Percentiles rank a stretch among this genome's conserved stretches.
These are phyloP conservation scores for Macrocentrus cingulum DNA, from an alignment of 1,140 invertebrate genomes.

Conservation along the genomic window DNA sequence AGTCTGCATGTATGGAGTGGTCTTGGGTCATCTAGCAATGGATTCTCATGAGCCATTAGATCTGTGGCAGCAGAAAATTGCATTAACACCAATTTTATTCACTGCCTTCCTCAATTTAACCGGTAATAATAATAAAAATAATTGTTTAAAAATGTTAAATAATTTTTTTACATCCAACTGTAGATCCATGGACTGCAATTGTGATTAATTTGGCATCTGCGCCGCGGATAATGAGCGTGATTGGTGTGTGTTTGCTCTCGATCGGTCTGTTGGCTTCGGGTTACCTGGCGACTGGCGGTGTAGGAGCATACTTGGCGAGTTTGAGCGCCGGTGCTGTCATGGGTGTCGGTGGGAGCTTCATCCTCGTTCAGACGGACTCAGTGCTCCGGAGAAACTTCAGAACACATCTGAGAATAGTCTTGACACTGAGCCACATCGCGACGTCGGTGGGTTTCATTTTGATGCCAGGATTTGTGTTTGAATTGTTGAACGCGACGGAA, in stretches of 20 bases:
- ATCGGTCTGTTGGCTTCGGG: constrained; percentile 46
- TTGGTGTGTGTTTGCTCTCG: constrained; percentile 43
- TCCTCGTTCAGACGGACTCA: constrained; percentile 41
- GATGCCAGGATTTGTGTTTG: constrained; percentile 37
- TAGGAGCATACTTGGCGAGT: constrained; percentile 46
- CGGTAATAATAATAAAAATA: constrained; percentile 37
- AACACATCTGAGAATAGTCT: constrained; percentile 34
- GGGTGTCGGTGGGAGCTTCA: constrained; percentile 50
- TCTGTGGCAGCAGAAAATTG: constrained; percentile 60
- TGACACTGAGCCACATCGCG: constrained; percentile 40
- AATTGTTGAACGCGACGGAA: constrained; percentile 31
- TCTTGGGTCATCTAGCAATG: constrained; percentile 55
- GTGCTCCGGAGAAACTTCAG: constrained; percentile 42
- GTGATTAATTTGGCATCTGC: constrained; percentile 60
- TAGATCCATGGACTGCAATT: constrained; percentile 62
- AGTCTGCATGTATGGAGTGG: constrained; percentile 59
- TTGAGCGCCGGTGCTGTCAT: constrained; percentile 50
- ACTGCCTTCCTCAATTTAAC: constrained; percentile 55
- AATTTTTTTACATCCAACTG: background rate
- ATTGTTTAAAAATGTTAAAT: too few relatives aligned
- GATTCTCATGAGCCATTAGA: constrained; percentile 51
- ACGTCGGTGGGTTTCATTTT: constrained; percentile 37
- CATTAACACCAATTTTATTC: constrained; percentile 60
- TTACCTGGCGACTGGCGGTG: constrained; percentile 46
- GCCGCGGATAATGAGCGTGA: constrained; percentile 57